Conservation (phyloP, 2,888 invertebrate genomes). For the Pogonocherus hispidulus region DNA sequence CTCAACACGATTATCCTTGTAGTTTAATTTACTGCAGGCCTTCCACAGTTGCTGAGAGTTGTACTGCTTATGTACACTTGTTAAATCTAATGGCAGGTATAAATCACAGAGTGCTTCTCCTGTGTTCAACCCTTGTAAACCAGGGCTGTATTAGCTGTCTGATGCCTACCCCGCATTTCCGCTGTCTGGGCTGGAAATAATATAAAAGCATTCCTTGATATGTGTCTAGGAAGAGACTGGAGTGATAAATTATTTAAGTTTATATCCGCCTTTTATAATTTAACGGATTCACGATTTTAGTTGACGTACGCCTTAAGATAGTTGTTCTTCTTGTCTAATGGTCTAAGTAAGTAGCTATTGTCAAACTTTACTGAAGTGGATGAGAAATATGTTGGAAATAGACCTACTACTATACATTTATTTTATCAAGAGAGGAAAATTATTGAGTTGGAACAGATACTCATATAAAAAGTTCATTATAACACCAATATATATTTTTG, state of each 20-base stretch:
- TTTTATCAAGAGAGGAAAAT: too few relatives aligned
- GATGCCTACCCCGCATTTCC: background rate
- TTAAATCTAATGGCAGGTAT: slow-evolving; percentile 1
- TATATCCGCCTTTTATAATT: background rate
- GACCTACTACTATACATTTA: too few relatives aligned
- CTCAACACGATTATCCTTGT: background rate
- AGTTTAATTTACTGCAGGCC: background rate
- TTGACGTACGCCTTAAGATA: too few relatives aligned
- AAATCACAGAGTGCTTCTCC: background rate
- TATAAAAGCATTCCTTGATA: background rate
- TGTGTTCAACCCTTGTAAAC: background rate
- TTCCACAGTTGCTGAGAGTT: background rate
- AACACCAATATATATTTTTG: too few relatives aligned
- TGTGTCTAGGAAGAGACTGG: background rate
- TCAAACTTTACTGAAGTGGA: too few relatives aligned
- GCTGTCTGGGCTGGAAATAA: background rate
- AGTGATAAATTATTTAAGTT: background rate
- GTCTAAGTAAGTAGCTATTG: too few relatives aligned
- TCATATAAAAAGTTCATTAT: too few relatives aligned
- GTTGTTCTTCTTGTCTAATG: too few relatives aligned
- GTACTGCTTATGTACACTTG: background rate
- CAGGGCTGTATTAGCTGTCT: background rate
- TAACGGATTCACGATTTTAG: too few relatives aligned
- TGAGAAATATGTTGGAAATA: too few relatives aligned
- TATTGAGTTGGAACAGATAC: too few relatives aligned